These are phyloP conservation scores for Carduelis carduelis DNA, from an alignment of 2,797 vertebrate genomes.

Conservation along the genomic window DNA sequence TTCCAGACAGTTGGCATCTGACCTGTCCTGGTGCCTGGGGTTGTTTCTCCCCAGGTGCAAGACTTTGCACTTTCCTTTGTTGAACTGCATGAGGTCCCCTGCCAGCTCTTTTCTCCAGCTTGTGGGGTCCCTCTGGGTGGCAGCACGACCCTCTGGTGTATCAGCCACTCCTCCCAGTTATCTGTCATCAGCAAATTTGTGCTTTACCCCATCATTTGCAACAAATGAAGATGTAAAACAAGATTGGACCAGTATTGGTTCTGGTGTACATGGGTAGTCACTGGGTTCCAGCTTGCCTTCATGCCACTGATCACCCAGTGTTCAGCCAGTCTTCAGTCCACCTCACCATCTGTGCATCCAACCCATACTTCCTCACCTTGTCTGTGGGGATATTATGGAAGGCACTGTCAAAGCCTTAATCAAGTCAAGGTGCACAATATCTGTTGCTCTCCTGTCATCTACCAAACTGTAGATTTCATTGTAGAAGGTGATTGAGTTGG, in stretches of 20 bases:
- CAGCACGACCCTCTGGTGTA: fast-evolving
- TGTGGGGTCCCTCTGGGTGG: background rate
- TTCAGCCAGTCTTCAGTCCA: background rate
- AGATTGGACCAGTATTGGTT: background rate
- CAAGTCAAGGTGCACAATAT: background rate
- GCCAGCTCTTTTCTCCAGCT: background rate
- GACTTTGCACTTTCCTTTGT: background rate
- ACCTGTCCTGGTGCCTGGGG: background rate
- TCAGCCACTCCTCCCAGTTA: background rate
- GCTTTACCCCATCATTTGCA: background rate
- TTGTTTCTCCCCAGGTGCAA: background rate
- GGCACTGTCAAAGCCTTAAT: background rate
- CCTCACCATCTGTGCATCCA: background rate
- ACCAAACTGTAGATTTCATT: background rate
- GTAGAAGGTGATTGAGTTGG: background rate
- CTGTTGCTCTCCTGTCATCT: background rate
- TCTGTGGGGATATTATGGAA: background rate
- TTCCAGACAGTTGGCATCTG: background rate
- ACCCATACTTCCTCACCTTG: background rate
- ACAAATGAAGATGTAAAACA: background rate
- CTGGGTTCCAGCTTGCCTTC: background rate
- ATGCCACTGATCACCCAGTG: fast-evolving
- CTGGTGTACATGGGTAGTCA: background rate
- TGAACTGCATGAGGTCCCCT: background rate
- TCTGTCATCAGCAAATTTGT: background rate